A percentile compares a stretch with the other conserved stretches of the same genome.
Evolutionary conservation across 2,797 vertebrate species (phyloP).

Genomic region (Tokudaia tokunoshimensis): DNA sequence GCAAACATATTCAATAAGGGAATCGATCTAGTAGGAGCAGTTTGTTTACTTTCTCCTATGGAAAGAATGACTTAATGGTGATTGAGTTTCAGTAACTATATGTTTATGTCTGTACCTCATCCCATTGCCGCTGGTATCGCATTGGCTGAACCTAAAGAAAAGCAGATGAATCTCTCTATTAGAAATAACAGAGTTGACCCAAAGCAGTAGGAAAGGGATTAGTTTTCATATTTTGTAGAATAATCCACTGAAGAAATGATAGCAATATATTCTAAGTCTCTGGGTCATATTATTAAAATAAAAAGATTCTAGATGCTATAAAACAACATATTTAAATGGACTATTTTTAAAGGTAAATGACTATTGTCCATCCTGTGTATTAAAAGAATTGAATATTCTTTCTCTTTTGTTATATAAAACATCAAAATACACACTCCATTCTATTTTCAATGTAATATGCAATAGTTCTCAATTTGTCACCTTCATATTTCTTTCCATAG

Average conservation of each 20-base stretch:
- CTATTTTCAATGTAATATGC: not conserved
- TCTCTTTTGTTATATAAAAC: not conserved
- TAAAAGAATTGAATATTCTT: not conserved
- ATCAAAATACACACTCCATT: not conserved
- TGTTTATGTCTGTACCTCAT: not conserved
- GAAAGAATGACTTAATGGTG: not conserved
- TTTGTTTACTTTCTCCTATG: not conserved
- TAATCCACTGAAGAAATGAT: not conserved
- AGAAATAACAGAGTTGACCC: not conserved
- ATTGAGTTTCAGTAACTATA: not conserved
- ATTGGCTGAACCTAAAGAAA: not conserved
- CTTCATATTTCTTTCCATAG: not conserved
- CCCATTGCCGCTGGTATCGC: accelerated
- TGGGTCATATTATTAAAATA: not conserved
- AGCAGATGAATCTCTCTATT: accelerated
- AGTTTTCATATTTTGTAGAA: not conserved
- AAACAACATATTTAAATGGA: not conserved
- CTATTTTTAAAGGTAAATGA: not conserved
- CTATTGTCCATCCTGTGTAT: not conserved
- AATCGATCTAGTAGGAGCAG: not conserved
- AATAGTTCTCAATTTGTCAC: not conserved
- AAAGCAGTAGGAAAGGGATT: not conserved
- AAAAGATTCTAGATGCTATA: not conserved
- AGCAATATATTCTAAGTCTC: not conserved
- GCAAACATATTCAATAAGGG: too few relatives aligned